Base-by-base conservation (phyloP, 2,888 invertebrate genomes). In the Tenodera sinensis region DNA sequence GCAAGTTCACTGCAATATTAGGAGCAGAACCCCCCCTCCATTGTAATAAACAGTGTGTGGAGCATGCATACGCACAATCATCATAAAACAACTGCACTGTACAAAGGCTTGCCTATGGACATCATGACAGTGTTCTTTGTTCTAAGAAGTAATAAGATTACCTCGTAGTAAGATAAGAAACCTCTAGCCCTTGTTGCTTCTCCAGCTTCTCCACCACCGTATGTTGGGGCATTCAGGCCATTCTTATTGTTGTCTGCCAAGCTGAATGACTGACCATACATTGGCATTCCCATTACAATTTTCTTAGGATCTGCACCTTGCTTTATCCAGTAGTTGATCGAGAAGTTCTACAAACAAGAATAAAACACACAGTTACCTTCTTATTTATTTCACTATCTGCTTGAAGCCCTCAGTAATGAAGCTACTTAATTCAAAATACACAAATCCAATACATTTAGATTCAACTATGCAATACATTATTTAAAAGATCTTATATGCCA, bases 251-350 rank as follows among this genome's bases (percentile, higher is more conserved):
- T 93, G 91, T 97, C 96, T 28, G 96, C 96, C 89, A 98, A 93
- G 0, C 97, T 96, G 93, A 98, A 98, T 0, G 97, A 97, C 92
- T 98, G 98, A 0, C 98, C 98, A 92, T 98, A 98, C 94, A 97
- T 96, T 0, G 98, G 98, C 93, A 97, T 96, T 25, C 98, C 98
- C 95, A 98, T 95, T 0, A 98, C 95, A 0, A 98, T 92, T 92
- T 98, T 98, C 89, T 95, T 95, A 1, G 95, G 94, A 28, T 96
- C 95, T 0, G 98, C 97, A 6, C 98, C 98, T 93, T 96, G 95
- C 90, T 95, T 94, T 30, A 98, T 95, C 98, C 98, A 98, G 93
- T 98, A 97, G 92, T 97, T 95, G 27, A 98, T 97, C 0, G 98
- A 97, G 93, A 96, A 98, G 93, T 98, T 98, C 97, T 97, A 92